phyloP scores from a whole-genome alignment of 1,140 invertebrate genomes.

The Xylocopa sonorina region DNA sequence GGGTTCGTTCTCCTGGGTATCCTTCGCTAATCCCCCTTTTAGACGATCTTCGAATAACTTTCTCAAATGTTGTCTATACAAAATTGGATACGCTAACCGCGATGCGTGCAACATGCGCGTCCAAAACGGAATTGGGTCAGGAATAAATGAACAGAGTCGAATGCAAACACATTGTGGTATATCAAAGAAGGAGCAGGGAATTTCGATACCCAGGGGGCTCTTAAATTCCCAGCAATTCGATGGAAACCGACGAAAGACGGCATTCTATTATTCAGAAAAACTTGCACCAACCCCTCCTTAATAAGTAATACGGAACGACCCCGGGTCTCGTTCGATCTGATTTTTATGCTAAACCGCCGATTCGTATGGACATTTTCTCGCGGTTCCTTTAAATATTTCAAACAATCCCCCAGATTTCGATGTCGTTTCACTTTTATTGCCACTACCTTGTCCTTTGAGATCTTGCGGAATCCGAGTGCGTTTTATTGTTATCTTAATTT shows the following conservation, averaged over 20 bases:
- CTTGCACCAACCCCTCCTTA: slow-evolving; percentile 50
- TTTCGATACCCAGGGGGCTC: not conserved
- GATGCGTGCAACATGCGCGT: no score
- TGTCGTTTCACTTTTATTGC: not conserved
- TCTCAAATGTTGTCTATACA: no score
- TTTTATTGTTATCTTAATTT: no score
- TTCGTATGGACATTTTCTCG: slow-evolving; percentile 71
- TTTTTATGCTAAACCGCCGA: slow-evolving; percentile 71
- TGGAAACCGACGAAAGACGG: slow-evolving; percentile 26
- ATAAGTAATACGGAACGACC: slow-evolving; percentile 70
- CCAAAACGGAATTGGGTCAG: no score
- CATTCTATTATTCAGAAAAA: slow-evolving; percentile 53
- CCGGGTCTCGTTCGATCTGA: slow-evolving; percentile 55
- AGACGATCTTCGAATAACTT: not conserved
- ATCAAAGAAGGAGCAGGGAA: slow-evolving; percentile 18
- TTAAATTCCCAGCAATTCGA: slow-evolving; percentile 37
- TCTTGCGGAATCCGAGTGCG: not conserved
- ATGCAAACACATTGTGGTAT: not conserved
- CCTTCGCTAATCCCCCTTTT: not conserved
- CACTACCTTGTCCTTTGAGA: not conserved
- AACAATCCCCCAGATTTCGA: slow-evolving; percentile 54
- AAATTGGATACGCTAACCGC: no score
- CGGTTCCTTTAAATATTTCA: slow-evolving; percentile 70
- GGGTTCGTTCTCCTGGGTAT: not conserved
- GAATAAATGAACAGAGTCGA: slow-evolving; percentile 15